Conservation (phyloP, 2,113 vertebrate genomes). For the Passer domesticus region DNA sequence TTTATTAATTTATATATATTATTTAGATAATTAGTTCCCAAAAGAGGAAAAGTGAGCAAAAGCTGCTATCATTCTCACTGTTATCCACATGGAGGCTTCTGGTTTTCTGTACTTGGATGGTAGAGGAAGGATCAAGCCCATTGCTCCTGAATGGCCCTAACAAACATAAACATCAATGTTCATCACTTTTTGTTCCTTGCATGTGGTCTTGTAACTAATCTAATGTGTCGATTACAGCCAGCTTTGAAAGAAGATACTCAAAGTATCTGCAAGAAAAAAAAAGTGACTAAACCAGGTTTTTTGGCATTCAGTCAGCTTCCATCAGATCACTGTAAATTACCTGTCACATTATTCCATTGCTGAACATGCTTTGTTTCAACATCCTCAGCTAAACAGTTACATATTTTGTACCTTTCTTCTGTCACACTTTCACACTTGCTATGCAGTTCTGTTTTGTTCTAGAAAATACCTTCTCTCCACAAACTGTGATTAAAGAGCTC, state of each 20-base stretch:
- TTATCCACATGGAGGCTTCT: background rate
- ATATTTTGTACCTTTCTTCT: conserved; percentile 16
- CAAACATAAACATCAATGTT: background rate
- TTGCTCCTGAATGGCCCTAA: background rate
- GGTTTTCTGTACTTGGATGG: background rate
- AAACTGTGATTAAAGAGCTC: background rate
- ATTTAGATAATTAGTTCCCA: background rate
- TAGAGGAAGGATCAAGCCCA: background rate
- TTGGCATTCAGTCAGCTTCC: conserved; percentile 39
- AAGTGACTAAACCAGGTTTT: background rate
- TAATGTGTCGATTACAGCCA: conserved; percentile 15
- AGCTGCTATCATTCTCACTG: background rate
- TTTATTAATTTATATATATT: background rate
- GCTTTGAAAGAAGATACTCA: background rate
- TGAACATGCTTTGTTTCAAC: conserved; percentile 33
- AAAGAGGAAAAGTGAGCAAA: background rate
- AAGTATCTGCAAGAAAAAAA: background rate
- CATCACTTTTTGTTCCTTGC: background rate
- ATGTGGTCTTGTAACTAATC: conserved; percentile 14
- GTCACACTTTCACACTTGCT: conserved; percentile 22
- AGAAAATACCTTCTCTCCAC: background rate
- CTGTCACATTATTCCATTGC: conserved; percentile 2
- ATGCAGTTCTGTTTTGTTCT: conserved; percentile 9
- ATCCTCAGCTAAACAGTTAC: conserved; percentile 30
- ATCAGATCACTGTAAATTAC: conserved; percentile 44